Conservation (phyloP, 2,113 vertebrate species). For the Hyla sarda region DNA sequence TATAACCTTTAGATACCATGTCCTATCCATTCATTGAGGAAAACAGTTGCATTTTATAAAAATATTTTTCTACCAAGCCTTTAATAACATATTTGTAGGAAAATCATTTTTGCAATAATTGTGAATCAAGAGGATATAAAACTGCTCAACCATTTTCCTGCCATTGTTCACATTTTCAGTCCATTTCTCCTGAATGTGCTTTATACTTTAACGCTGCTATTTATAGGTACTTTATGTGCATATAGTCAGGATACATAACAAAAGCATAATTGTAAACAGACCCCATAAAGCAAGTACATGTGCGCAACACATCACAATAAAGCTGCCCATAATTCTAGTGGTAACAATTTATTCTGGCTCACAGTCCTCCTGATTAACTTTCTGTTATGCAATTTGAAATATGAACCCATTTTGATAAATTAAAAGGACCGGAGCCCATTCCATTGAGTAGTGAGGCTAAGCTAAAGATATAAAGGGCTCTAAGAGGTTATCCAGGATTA, state of each 20-base stretch:
- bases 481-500: too few relatives aligned
- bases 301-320: constrained; percentile 1
- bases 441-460: too few relatives aligned
- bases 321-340: background rate
- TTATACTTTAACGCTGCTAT: background rate
- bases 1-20: background rate
- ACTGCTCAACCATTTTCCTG: background rate
- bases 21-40: too few relatives aligned
- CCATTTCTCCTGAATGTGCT: background rate
- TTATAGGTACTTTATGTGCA: background rate
- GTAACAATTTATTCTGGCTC: background rate
- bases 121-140: background rate
- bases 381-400: background rate
- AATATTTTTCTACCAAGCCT: background rate
- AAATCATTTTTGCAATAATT: background rate
- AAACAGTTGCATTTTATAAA: background rate
- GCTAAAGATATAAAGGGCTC: too few relatives aligned
- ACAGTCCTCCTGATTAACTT: background rate
- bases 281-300: background rate
- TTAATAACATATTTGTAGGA: background rate
- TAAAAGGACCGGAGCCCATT: background rate
- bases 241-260: background rate
- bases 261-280: background rate
- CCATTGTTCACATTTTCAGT: background rate
- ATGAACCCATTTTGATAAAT: background rate